Evolutionary conservation across 2,888 invertebrate species (phyloP).

Genomic region (Orchesella flavescens): DNA sequence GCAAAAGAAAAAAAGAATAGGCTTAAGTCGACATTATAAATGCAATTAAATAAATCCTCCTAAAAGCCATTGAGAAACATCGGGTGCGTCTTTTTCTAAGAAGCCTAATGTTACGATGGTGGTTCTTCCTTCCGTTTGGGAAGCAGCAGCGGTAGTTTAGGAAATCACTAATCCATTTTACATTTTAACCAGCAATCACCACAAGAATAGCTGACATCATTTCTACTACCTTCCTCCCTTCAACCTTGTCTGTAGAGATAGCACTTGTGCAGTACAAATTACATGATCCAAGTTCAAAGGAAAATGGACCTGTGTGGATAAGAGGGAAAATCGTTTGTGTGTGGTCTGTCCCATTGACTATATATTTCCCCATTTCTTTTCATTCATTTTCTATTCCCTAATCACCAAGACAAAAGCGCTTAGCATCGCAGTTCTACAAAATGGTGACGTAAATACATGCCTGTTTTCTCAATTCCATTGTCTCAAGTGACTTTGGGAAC

Average conservation of each 20-base stretch:
- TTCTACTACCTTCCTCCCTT: too few relatives aligned
- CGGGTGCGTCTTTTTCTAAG: neutral
- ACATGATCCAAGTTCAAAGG: too few relatives aligned
- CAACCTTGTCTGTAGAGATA: too few relatives aligned
- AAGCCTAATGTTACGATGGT: too few relatives aligned
- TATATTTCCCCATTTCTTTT: neutral
- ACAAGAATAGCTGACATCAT: too few relatives aligned
- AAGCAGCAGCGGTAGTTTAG: too few relatives aligned
- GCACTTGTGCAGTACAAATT: too few relatives aligned
- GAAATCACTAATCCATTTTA: too few relatives aligned
- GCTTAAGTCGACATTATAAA: slow-evolving; percentile 4
- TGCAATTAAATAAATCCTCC: slow-evolving; percentile 17
- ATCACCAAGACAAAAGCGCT: slow-evolving; percentile 35
- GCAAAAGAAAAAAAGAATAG: slow-evolving; percentile 29
- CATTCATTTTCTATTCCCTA: slow-evolving; percentile 23
- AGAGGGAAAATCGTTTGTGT: neutral
- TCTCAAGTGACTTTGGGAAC: slow-evolving; percentile 19
- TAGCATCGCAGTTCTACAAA: slow-evolving; percentile 16
- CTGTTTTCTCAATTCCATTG: slow-evolving; percentile 35
- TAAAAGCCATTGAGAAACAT: neutral
- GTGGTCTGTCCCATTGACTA: slow-evolving; percentile 21
- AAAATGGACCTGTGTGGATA: too few relatives aligned
- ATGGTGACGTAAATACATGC: slow-evolving; percentile 26
- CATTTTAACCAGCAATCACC: too few relatives aligned
- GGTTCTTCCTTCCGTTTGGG: too few relatives aligned